phyloP scores from a whole-genome alignment of 2,797 vertebrate species.

The Staurois parvus region DNA sequence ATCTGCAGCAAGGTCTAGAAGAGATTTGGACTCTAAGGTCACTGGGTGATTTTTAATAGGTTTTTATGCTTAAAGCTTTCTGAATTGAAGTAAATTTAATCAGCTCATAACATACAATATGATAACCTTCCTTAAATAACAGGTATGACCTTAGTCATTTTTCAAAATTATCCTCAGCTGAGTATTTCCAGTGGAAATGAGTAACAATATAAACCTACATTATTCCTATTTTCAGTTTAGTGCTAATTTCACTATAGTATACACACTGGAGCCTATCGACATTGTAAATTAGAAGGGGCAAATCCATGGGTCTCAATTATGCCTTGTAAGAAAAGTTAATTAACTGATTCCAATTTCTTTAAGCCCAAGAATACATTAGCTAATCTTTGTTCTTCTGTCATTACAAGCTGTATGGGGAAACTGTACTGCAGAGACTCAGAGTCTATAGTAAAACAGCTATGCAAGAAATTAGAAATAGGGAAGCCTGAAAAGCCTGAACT shows the following conservation, averaged over 20 bases:
- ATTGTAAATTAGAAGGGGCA: constrained; percentile 46
- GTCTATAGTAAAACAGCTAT: not conserved
- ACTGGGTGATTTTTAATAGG: constrained; percentile 24
- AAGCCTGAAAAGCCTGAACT: not conserved
- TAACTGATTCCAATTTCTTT: constrained; percentile 37
- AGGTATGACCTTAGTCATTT: constrained; percentile 34
- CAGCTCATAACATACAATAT: constrained; percentile 36
- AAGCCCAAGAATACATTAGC: constrained; percentile 22
- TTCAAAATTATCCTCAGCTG: constrained; percentile 32
- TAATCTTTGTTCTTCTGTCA: not conserved
- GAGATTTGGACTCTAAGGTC: constrained; percentile 2
- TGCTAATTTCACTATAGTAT: constrained; percentile 40
- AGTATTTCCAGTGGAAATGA: constrained; percentile 46
- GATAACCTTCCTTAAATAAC: constrained; percentile 40
- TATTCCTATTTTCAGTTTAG: constrained; percentile 33
- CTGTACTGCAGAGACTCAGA: not conserved
- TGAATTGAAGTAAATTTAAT: constrained; percentile 41
- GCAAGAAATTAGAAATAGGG: not conserved
- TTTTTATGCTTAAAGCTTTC: constrained; percentile 27
- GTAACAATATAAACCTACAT: constrained; percentile 33
- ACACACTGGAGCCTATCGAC: constrained; percentile 36
- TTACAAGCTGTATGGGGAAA: not conserved
- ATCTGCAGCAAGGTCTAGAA: not conserved
- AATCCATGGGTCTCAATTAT: constrained; percentile 47
- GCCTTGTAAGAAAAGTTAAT: constrained; percentile 47